Percentiles rank a stretch among this genome's conserved stretches.
phyloP scores from a whole-genome alignment of 1,140 invertebrate species.

The Mamestra configurata region DNA sequence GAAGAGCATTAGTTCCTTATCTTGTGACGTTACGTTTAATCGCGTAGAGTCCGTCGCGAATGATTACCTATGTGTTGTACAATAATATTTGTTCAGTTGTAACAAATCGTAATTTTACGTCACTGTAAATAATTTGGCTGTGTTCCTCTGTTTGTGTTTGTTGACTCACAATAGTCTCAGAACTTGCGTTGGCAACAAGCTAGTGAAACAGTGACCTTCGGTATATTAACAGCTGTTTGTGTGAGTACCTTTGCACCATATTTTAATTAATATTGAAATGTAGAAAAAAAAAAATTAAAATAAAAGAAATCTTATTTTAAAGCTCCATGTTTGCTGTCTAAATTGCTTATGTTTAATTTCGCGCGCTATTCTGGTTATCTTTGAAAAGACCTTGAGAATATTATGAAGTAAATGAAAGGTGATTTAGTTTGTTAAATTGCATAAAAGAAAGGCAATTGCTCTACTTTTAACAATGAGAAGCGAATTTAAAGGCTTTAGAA shows the following conservation, averaged over 20 bases:
- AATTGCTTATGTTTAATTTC: constrained; percentile 17
- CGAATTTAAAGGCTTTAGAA: neutral
- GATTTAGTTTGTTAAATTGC: neutral
- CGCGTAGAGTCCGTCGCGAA: neutral
- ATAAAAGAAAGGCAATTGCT: constrained; percentile 29
- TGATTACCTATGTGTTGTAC: constrained; percentile 5
- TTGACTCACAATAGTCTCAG: constrained; percentile 68
- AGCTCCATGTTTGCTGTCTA: neutral
- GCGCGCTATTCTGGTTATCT: constrained; percentile 11
- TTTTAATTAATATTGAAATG: constrained; percentile 28
- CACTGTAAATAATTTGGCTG: constrained; percentile 75
- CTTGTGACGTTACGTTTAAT: constrained; percentile 30
- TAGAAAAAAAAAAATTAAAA: constrained; percentile 50
- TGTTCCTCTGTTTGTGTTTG: constrained; percentile 68
- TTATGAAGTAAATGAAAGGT: neutral
- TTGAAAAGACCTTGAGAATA: constrained; percentile 21
- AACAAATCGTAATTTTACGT: constrained; percentile 44
- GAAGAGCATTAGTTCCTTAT: constrained; percentile 18
- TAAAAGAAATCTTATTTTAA: neutral
- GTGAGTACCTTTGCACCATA: constrained; percentile 67
- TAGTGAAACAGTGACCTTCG: constrained; percentile 73
- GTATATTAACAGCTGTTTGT: constrained; percentile 75
- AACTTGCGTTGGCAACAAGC: constrained; percentile 66
- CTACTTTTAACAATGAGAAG: neutral
- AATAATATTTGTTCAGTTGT: constrained; percentile 51